phyloP scores from a whole-genome alignment of 2,888 invertebrate species.

The Idaea biselata region DNA sequence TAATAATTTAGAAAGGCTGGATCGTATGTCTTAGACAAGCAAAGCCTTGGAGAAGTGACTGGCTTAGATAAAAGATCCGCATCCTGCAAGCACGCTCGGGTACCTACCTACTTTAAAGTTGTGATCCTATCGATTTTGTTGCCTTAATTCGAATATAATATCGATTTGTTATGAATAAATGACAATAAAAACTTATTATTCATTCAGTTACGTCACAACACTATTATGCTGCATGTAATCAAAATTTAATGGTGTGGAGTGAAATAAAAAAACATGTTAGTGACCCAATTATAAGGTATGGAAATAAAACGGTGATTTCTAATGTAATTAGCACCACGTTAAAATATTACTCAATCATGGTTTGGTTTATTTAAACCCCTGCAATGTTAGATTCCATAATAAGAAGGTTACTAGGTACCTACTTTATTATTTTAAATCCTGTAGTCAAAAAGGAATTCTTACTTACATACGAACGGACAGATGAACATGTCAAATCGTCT shows the following conservation, averaged over 20 bases:
- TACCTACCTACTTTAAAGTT: slow-evolving; percentile 17
- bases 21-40: slow-evolving; percentile 54
- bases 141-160: slow-evolving; percentile 1
- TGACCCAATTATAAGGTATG: too few species aligned
- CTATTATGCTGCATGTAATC: not conserved
- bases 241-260: not conserved
- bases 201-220: not conserved
- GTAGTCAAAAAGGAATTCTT: not conserved
- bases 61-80: slow-evolving; percentile 58
- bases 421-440: not conserved
- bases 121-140: not conserved
- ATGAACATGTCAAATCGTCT: too few species aligned
- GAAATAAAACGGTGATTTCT: too few species aligned
- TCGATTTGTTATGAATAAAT: not conserved
- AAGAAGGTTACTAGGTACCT: not conserved
- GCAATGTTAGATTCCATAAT: too few species aligned
- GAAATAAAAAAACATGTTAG: not conserved
- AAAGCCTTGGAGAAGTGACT: slow-evolving; percentile 67
- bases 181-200: not conserved
- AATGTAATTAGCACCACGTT: too few species aligned
- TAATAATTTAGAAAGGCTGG: slow-evolving; percentile 59
- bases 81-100: slow-evolving; percentile 42
- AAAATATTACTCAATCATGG: too few species aligned
- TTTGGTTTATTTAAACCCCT: too few species aligned
- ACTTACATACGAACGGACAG: too few species aligned